Conservation (phyloP, 2,797 vertebrate genomes). For the Centroberyx gerrardi region DNA sequence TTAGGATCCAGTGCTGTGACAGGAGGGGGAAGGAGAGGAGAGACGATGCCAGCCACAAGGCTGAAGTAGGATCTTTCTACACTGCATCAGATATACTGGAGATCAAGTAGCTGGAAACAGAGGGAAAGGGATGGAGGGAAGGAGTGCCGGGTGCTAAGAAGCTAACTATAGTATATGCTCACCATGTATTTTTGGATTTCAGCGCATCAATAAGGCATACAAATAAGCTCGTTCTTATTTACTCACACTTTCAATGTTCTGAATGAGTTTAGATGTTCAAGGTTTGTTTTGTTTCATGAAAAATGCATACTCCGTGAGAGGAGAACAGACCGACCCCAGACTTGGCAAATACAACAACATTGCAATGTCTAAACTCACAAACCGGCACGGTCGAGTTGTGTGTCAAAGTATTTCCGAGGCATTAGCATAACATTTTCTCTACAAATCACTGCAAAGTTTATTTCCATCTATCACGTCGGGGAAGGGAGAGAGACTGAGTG, state of each 20-base stretch:
- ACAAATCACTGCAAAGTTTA: background rate
- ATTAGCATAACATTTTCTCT: background rate
- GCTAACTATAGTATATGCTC: background rate
- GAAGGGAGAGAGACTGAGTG: background rate
- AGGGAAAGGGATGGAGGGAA: background rate
- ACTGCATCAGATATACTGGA: constrained; percentile 21
- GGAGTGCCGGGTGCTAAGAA: background rate
- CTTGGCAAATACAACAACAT: background rate
- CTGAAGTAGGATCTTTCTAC: constrained; percentile 6
- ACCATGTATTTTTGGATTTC: background rate
- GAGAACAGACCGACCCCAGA: background rate
- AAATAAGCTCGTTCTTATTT: background rate
- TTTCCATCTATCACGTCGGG: background rate
- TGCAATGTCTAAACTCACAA: background rate
- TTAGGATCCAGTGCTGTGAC: constrained; percentile 55
- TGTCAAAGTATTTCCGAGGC: background rate
- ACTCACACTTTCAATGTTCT: background rate
- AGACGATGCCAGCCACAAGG: constrained; percentile 30
- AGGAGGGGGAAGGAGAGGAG: constrained; percentile 17
- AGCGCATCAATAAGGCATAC: background rate
- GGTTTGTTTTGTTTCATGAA: constrained; percentile 5
- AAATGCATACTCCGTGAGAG: background rate
- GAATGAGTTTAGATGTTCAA: constrained; percentile 1
- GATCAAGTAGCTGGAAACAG: constrained; percentile 18
- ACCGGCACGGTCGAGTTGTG: background rate